A percentile compares a stretch with the other conserved stretches of the same genome.
phyloP scores from a whole-genome alignment of 1,140 invertebrate genomes.

The Philotrypesis tridentata region DNA sequence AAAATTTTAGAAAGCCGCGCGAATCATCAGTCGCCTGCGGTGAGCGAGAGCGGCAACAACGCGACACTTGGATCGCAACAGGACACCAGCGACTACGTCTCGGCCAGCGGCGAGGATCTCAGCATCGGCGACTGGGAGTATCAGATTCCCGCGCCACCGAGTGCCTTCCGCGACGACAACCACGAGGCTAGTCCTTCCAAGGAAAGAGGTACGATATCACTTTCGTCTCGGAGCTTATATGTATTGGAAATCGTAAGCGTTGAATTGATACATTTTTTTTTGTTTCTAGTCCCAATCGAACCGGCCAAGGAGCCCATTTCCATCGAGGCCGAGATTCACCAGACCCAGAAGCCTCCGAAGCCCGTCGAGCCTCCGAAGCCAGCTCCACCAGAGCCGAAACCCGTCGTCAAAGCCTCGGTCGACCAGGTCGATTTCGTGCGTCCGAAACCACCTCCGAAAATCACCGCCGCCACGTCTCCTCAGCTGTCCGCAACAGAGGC shows the following conservation, averaged over 20 bases:
- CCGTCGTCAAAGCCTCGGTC: conserved; percentile 46
- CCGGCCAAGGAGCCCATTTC: background rate
- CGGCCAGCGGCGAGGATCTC: conserved; percentile 63
- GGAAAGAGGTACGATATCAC: conserved; percentile 48
- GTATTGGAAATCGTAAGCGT: no score
- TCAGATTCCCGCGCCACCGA: conserved; percentile 78
- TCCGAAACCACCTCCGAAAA: background rate
- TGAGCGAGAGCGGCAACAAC: conserved; percentile 48
- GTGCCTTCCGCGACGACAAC: conserved; percentile 74
- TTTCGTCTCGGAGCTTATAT: no score
- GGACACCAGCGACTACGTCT: conserved; percentile 65
- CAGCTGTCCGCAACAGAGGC: conserved; percentile 22
- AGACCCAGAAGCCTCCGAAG: no score
- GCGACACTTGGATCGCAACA: conserved; percentile 58
- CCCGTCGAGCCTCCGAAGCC: background rate
- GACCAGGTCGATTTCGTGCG: conserved; percentile 16
- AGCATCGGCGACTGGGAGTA: conserved; percentile 76
- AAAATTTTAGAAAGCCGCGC: conserved; percentile 31
- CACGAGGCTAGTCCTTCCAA: conserved; percentile 64
- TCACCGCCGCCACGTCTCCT: background rate
- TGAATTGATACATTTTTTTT: no score
- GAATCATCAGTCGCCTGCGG: background rate
- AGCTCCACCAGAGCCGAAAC: conserved; percentile 45
- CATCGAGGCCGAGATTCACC: conserved; percentile 24
- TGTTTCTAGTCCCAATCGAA: background rate